These are phyloP conservation scores for Danio albolineatus DNA, from an alignment of 2,797 vertebrate species.

Conservation along the genomic window DNA sequence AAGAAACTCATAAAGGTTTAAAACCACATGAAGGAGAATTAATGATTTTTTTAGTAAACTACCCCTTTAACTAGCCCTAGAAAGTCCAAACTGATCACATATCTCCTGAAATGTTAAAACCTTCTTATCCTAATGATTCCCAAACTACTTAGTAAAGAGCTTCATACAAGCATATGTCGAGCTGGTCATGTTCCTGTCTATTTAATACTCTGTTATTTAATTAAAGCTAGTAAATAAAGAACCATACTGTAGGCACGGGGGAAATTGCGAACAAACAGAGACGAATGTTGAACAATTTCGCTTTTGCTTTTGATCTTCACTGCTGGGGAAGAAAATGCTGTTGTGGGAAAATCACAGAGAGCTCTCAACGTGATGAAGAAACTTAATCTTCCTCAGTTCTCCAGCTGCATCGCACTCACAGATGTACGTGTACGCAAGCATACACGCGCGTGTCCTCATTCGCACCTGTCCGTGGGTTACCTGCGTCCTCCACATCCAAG, in stretches of 20 bases:
- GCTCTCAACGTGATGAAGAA: not conserved
- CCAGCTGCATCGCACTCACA: slow-evolving; percentile 23
- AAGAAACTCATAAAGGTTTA: too few species aligned
- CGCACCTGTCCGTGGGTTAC: slow-evolving; percentile 27
- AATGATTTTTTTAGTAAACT: too few species aligned
- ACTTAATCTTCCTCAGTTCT: slow-evolving; percentile 24
- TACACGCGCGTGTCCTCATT: not conserved
- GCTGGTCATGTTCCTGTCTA: slow-evolving; percentile 15
- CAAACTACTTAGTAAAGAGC: not conserved
- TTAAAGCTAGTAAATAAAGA: slow-evolving; percentile 36
- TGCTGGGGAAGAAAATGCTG: slow-evolving; percentile 12
- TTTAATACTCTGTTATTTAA: slow-evolving; percentile 45
- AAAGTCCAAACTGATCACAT: too few species aligned
- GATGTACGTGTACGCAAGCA: not conserved
- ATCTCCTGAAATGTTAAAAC: not conserved
- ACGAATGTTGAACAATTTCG: slow-evolving; percentile 34
- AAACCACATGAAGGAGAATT: too few species aligned
- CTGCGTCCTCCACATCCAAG: not conserved
- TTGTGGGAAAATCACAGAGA: slow-evolving; percentile 14
- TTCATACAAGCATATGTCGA: slow-evolving; percentile 10
- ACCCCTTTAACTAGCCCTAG: too few species aligned
- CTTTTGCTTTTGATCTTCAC: slow-evolving; percentile 39
- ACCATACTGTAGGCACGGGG: slow-evolving; percentile 19
- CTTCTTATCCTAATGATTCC: slow-evolving; percentile 2
- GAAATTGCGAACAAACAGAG: slow-evolving; percentile 35